Evolutionary conservation across 1,140 invertebrate species (phyloP).

Genomic region (Tigriopus japonicus): DNA sequence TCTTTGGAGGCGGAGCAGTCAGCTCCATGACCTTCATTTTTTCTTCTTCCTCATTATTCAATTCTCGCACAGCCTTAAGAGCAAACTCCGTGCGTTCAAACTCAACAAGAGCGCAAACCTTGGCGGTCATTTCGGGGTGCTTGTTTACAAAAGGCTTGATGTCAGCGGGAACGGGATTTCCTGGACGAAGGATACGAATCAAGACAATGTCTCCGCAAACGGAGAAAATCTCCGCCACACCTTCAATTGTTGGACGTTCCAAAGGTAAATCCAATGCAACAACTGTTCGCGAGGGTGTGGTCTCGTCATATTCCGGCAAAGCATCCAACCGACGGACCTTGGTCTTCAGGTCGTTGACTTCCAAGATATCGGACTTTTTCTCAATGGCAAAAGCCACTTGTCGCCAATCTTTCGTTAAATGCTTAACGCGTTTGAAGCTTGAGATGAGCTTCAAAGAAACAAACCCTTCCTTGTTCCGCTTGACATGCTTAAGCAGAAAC

Average conservation of each 20-base stretch:
- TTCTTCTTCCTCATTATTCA: constrained; percentile 23
- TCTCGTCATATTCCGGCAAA: constrained; percentile 71
- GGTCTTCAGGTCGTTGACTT: constrained; percentile 74
- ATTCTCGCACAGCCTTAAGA: constrained; percentile 44
- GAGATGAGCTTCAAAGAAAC: constrained; percentile 83
- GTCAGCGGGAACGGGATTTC: constrained; percentile 66
- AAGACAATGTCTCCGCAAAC: constrained; percentile 68
- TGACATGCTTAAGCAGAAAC: constrained; percentile 80
- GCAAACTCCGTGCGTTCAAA: constrained; percentile 70
- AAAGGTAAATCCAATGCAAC: constrained; percentile 65
- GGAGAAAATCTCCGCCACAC: constrained; percentile 65
- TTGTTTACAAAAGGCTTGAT: constrained; percentile 70
- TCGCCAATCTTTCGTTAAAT: constrained; percentile 77
- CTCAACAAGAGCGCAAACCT: constrained; percentile 69
- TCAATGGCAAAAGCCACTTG: constrained; percentile 63
- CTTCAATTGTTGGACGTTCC: constrained; percentile 62
- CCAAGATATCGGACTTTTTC: constrained; percentile 50
- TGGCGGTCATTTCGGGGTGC: constrained; percentile 61
- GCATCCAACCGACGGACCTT: constrained; percentile 69
- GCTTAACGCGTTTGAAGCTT: constrained; percentile 77
- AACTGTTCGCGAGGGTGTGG: constrained; percentile 64
- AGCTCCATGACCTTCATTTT: constrained; percentile 31
- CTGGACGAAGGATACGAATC: constrained; percentile 61
- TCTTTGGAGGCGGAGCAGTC: constrained; percentile 23
- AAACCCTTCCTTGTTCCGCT: constrained; percentile 81